phyloP scores from a whole-genome alignment of 2,113 vertebrate genomes.

The Erythrocebus patas region DNA sequence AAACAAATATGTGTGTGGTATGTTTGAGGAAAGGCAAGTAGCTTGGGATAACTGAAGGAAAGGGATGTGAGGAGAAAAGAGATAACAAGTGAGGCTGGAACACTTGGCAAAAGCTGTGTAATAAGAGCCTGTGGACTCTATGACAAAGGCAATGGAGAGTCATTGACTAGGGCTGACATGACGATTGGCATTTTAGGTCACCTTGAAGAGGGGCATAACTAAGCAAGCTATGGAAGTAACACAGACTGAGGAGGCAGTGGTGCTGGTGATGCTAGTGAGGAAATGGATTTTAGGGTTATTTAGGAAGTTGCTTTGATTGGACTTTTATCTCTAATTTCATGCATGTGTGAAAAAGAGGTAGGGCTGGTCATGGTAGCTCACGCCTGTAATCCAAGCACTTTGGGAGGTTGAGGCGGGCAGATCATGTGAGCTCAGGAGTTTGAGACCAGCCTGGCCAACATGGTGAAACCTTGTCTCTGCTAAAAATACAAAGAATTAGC shows the following conservation, averaged over 20 bases:
- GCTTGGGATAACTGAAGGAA: not conserved
- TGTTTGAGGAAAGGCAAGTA: not conserved
- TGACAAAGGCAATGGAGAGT: not conserved
- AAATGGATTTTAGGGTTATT: not conserved
- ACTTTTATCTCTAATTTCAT: not conserved
- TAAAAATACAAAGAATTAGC: too few species aligned
- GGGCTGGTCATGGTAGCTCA: too few species aligned
- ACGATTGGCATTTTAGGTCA: not conserved
- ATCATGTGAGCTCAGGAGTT: too few species aligned
- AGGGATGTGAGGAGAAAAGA: not conserved
- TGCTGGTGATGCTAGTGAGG: not conserved
- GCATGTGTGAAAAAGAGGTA: not conserved
- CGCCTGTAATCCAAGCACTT: too few species aligned
- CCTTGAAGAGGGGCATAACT: not conserved
- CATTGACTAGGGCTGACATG: not conserved
- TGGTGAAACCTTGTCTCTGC: too few species aligned
- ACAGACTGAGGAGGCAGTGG: not conserved
- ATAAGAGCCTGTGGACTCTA: not conserved
- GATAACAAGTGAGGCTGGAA: not conserved
- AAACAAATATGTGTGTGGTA: not conserved
- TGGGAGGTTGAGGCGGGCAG: too few species aligned
- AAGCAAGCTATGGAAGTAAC: not conserved
- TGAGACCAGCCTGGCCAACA: too few species aligned
- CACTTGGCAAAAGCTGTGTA: not conserved
- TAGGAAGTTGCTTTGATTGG: not conserved